phyloP scores from a whole-genome alignment of 2,113 vertebrate species.

The Lamprotornis superbus region DNA sequence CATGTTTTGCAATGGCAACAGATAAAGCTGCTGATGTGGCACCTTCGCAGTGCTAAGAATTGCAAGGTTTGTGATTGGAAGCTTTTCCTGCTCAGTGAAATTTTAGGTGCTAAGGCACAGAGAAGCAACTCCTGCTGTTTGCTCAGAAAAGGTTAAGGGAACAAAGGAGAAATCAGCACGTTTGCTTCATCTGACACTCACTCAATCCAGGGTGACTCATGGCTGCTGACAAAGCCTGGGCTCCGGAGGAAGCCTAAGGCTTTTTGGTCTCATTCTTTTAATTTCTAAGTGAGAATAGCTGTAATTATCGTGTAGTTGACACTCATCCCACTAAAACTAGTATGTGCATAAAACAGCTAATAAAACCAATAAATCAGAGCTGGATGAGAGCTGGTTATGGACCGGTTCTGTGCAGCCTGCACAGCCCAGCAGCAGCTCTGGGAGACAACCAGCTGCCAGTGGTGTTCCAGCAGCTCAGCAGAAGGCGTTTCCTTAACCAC shows the following conservation, averaged over 20 bases:
- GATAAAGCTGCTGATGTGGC: neutral
- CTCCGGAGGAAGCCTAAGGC: neutral
- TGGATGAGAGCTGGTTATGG: neutral
- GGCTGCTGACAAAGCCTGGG: neutral
- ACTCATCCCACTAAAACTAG: neutral
- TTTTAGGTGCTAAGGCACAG: neutral
- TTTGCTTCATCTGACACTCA: neutral
- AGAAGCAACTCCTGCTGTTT: neutral
- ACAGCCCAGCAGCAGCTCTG: neutral
- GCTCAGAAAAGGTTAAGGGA: neutral
- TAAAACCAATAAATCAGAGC: neutral
- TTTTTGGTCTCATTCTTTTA: neutral
- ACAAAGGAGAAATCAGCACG: neutral
- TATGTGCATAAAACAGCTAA: neutral
- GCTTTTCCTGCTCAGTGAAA: neutral
- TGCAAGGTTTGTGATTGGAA: neutral
- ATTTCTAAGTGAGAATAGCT: neutral
- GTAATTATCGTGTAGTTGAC: neutral
- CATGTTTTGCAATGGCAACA: neutral
- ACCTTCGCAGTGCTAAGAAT: neutral
- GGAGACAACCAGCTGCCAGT: neutral
- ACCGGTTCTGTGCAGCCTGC: neutral
- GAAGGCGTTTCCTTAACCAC: neutral
- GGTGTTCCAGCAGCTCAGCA: neutral
- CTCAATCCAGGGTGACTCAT: neutral